Evolutionary conservation across 1,140 invertebrate genomes (phyloP), one percentile per base, ranked within the genome.

Genomic region (Teleogryllus occipitalis): DNA sequence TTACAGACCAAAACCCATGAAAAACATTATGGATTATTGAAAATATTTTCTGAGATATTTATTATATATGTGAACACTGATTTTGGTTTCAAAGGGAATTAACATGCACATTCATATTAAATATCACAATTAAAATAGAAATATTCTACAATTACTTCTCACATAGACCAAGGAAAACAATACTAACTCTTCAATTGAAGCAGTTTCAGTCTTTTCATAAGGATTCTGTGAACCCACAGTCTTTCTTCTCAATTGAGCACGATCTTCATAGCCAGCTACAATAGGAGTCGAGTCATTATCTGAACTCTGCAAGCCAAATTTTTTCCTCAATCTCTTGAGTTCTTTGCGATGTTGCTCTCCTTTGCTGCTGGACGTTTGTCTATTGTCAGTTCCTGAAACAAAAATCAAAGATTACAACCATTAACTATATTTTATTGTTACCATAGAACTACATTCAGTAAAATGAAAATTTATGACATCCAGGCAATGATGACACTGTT

Each of bases 211-310:
- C 85, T 97, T 97, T 82, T 92, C 93, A 80, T 93, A 89, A 80
- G 94, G 91, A 85, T 95, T 92, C 79, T 92, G 92, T 81, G 95
- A 96, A 8, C 96, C 96, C 18, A 95, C 90, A 46, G 89, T 89
- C 18, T 92, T 88, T 78, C 96, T 87, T 78, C 96, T 85, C 75
- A 89, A 88, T 81, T 92, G 89, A 0, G 96, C 95, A 81, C 95
- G 89, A 84, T 98, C 96, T 82, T 91, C 91, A 85, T 97, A 91
- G 21, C 82, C 82, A 46, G 81, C 83, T 82, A 27, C 82, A 76
- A 79, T 82, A 82, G 49, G 79, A 74, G 78, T 79, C 14, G 93
- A 81, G 0, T 82, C 81, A 78, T 87, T 85, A 82, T 88, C 90
- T 77, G 90, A 86, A 46, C 87, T 88, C 76, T 90, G 87, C 5